These are phyloP conservation scores for Scolopax rusticola DNA, from an alignment of 2,797 vertebrate species.

Conservation along the genomic window DNA sequence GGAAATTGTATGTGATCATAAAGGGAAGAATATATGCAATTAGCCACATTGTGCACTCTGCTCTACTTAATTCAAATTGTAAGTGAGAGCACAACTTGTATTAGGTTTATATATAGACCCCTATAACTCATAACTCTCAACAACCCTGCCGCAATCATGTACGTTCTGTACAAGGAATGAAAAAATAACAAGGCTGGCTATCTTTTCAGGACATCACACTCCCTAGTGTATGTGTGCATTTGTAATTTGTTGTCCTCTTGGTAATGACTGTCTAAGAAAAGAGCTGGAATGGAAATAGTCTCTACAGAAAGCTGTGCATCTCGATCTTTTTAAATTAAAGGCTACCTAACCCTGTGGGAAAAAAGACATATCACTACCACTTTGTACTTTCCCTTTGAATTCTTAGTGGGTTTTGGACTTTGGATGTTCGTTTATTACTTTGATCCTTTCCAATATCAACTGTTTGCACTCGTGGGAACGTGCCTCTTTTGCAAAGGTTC, in stretches of 20 bases:
- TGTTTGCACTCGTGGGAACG: neutral
- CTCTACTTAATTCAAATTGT: neutral
- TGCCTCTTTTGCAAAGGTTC: neutral
- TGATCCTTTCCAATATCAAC: neutral
- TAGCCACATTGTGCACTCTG: neutral
- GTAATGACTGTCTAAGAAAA: neutral
- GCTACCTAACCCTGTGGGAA: neutral
- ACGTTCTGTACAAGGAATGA: neutral
- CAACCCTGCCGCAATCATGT: neutral
- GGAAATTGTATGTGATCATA: slow-evolving; percentile 25
- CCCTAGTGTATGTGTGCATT: neutral
- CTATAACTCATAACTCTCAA: neutral
- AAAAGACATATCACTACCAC: neutral
- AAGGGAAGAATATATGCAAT: slow-evolving; percentile 27
- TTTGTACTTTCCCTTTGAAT: neutral
- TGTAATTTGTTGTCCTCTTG: slow-evolving; percentile 47
- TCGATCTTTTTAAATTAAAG: neutral
- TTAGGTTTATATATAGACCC: slow-evolving; percentile 46
- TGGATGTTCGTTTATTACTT: neutral
- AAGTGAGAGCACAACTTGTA: neutral
- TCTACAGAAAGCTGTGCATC: neutral
- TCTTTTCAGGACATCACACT: slow-evolving; percentile 41
- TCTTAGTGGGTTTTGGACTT: neutral
- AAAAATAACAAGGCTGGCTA: neutral
- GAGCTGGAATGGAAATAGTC: neutral